These are phyloP conservation scores for Microctonus hyperodae DNA, from an alignment of 2,888 invertebrate species.

Conservation along the genomic window DNA sequence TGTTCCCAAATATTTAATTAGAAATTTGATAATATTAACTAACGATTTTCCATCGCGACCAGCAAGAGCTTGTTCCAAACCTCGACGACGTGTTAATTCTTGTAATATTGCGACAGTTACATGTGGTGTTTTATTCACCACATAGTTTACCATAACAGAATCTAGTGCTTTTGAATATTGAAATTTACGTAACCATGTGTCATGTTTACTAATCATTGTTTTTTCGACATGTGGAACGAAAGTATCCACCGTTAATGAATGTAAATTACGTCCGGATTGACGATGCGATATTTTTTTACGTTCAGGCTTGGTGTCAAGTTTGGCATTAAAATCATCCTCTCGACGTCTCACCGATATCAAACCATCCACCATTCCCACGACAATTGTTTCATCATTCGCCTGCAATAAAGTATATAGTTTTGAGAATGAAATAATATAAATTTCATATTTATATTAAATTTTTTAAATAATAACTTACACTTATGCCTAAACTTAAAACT, in stretches of 20 bases:
- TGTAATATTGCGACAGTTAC: constrained; percentile 82
- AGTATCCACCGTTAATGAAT: constrained; percentile 64
- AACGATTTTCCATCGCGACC: constrained; percentile 75
- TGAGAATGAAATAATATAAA: not conserved
- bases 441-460: too few relatives aligned
- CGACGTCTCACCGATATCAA: constrained; percentile 85
- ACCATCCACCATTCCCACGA: constrained; percentile 93
- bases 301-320: constrained; percentile 56
- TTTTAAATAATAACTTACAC: too few relatives aligned
- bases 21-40: constrained; percentile 74
- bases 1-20: constrained; percentile 77
- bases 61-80: constrained; percentile 77
- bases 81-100: constrained; percentile 85
- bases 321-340: constrained; percentile 69
- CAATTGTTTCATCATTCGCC: constrained; percentile 81
- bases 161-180: constrained; percentile 83
- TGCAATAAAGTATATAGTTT: constrained; percentile 50
- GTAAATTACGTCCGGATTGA: constrained; percentile 54
- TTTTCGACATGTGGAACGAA: constrained; percentile 63
- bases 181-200: constrained; percentile 78
- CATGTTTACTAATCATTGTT: constrained; percentile 69
- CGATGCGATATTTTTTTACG: constrained; percentile 68
- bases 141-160: constrained; percentile 69
- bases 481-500: constrained; percentile 82
- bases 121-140: constrained; percentile 75